Base-by-base conservation (phyloP, 2,888 invertebrate genomes). In the Eledona agricola region DNA sequence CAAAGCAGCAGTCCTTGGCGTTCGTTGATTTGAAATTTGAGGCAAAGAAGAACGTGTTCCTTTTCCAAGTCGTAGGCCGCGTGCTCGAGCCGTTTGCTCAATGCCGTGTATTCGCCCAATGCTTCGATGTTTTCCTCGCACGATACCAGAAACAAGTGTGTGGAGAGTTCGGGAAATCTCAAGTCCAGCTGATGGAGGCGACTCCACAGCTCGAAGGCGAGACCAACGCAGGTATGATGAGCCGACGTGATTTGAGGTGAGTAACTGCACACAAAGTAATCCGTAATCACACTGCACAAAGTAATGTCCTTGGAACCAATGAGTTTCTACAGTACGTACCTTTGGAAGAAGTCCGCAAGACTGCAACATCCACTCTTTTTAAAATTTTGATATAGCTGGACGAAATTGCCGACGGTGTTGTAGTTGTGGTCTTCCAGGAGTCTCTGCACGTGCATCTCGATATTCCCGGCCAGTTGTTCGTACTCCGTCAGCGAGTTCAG, bases 171-270 rank as follows among this genome's bases (percentile, higher is more conserved):
- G 3, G 87, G 85, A 67, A 85, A 87, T 72, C 83, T 80, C 69
- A 83, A 78, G 58, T 86, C 83, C 55, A 88, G 73, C 45, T 76
- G 71, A 38, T 78, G 77, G 68, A 90, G 80, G 38, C 87, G 81
- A 58, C 82, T 78, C 70, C 90, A 81, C 63, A 94, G 79, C 76
- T 91, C 91, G 67, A 92, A 82, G 61, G 91, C 91, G 58, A 95
- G 78, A 11, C 94, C 94, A 35, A 95, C 94, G 73, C 95, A 95
- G 46, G 93, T 93, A 76, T 92, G 88, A 74, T 89, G 88, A 65
- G 85, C 83, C 1, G 85, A 78, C 54, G 88, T 86, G 58, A 95
- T 89, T 34, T 87, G 85, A 60, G 93, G 90, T 63, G 84, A 78
- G 75, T 93, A 94, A 47, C 76, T 75, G 58, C n/a, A 67, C 64